Base-by-base conservation (phyloP, 2,113 vertebrate species). In the Sciurus niger region DNA sequence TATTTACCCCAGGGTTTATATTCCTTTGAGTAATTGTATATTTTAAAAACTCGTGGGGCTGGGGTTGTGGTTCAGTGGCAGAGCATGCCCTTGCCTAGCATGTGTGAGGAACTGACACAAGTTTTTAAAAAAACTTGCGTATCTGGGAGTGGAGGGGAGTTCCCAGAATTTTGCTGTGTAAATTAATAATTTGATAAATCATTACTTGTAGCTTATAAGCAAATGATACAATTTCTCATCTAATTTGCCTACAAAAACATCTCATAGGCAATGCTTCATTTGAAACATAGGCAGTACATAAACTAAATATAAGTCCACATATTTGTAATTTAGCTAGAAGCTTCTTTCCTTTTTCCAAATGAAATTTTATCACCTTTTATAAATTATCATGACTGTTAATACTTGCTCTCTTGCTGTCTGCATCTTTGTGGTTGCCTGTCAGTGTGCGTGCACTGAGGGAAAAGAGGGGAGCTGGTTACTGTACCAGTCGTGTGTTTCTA, bases 341-440 rank as follows among this genome's bases (percentile, higher is more conserved):
- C 53, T 83, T 68, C n/a, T 28, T 53, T 82, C 20, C 22, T 74
- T 91, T 89, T 88, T 89, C 83, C 63, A 82, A 77, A 53, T 78
- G 55, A 70, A 84, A 37, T 80, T 46, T 60, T 48, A 32, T 34
- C 28, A 0, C 5, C 6, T 30, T 48, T 89, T 53, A 28, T 25
- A 32, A 84, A 32, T 40, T 37, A 43, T 67, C 55, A 65, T 20
- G 0, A 58, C 30, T 55, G 32, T 63, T 63, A 79, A 28, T 6
- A 2, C 37, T 37, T 24, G 34, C 28, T 76, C 12, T 40, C 67
- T 76, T 53, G 16, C 22, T 16, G 30, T 60, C 65, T 73, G 0
- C 37, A 2, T 10, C 9, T 17, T 7, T 8, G 0, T 0, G 1
- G 68, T 7, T 30, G 6, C 1, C 3, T 48, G 43, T 55, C 5